A percentile compares a stretch with the other conserved stretches of the same genome.
Conservation (phyloP, 2,113 vertebrate species). For the Catagonus wagneri region DNA sequence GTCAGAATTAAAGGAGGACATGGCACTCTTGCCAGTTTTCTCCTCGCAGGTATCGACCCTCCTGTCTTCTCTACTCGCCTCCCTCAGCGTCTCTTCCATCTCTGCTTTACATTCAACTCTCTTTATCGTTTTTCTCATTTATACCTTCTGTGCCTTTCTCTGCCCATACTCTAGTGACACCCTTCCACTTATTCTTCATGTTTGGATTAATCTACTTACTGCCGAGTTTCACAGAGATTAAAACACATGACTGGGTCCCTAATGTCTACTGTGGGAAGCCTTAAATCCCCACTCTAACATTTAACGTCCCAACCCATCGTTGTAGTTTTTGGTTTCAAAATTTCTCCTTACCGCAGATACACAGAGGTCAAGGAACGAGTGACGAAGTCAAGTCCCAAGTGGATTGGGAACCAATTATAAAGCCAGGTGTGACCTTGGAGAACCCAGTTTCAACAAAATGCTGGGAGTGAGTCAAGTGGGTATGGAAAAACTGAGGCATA, state of each 20-base stretch:
- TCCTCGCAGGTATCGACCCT: accelerated
- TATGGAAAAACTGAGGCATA: background rate
- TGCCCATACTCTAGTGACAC: background rate
- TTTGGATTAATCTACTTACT: background rate
- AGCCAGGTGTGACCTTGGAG: background rate
- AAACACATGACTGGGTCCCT: background rate
- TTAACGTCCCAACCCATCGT: background rate
- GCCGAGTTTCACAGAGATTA: background rate
- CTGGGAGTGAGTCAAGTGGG: background rate
- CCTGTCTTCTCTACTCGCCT: background rate
- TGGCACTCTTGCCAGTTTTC: background rate
- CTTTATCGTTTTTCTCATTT: background rate
- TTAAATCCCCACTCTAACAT: background rate
- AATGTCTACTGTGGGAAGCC: background rate
- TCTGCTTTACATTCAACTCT: background rate
- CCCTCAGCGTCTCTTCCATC: background rate
- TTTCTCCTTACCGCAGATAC: background rate
- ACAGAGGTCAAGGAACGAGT: background rate
- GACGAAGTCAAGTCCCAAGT: background rate
- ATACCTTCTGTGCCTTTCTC: background rate
- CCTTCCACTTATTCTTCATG: background rate
- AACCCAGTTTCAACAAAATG: background rate
- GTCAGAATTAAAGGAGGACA: background rate
- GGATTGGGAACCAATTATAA: background rate
- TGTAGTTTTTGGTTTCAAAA: background rate